Base-by-base conservation (phyloP, 2,888 invertebrate species). In the Scrobipalpa atriplicella region DNA sequence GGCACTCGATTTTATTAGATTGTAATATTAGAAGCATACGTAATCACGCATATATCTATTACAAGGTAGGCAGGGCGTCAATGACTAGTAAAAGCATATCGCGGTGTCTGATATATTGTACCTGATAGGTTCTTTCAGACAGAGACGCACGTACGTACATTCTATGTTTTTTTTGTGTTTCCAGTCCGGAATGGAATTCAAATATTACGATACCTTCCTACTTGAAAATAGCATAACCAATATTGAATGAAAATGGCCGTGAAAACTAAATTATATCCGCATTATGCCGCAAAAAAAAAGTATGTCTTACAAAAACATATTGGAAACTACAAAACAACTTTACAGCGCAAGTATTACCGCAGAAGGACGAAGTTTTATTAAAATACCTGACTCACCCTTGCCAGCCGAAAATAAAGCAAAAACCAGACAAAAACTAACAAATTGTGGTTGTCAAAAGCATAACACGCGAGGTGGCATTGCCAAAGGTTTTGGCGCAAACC, bases 401-500 rank as follows among this genome's bases (percentile, higher is more conserved):
- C n/a, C 8, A 19, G 9, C 52, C 52, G 18, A 52, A 52, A 19
- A 56, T 51, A 56, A 38, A 16, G 16, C 16, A 58, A 58, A 58
- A 58, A 58, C n/a, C 3, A 58, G 29, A 36, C 29, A 36, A 10
- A 58, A 54, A 19, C 54, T 2, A 36, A 19, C 52, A 19, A 51
- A 51, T 21, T 52, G 52, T 52, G 6, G 18, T 52, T 19, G 52
- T 18, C 52, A 19, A 51, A 52, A 29, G 29, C 5, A 29, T 29
- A 29, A 29, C 54, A 41, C 61, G 39, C 19, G 19, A 61, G 41
- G 19, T 39, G 41, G 41, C 41, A 41, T 61, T 62, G 29, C 38
- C 2, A 2, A 38, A 63, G 52, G 51, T 63, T 82, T 81, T 83
- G 80, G 80, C 78, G 74, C 76, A 75, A 73, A 70, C 76, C 73